Evolutionary conservation across 1,140 invertebrate species (phyloP).

Genomic region (Leucophenga varia): DNA sequence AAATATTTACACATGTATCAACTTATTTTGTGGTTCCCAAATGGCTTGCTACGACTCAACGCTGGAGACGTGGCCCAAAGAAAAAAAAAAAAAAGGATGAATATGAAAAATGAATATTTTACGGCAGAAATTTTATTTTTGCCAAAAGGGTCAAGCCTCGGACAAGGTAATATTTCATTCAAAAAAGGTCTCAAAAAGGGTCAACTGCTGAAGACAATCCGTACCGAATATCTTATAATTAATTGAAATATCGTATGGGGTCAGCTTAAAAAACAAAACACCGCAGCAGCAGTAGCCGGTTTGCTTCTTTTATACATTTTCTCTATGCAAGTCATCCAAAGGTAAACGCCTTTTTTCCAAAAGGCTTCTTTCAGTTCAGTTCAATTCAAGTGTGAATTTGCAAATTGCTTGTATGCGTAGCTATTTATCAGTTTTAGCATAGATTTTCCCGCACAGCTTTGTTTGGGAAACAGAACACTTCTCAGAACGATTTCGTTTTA

Average conservation of each 20-base stretch:
- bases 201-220: slow-evolving; percentile 7
- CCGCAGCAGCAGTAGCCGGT: no score
- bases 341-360: slow-evolving; percentile 21
- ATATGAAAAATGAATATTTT: slow-evolving; percentile 46
- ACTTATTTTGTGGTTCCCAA: no score
- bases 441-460: slow-evolving; percentile 1
- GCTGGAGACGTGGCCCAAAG: no score
- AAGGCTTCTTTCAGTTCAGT: slow-evolving; percentile 6
- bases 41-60: no score
- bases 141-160: not conserved
- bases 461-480: no score
- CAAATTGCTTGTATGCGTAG: slow-evolving; percentile 40
- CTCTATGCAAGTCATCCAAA: no score
- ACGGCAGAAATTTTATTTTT: slow-evolving; percentile 41
- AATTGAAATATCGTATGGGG: slow-evolving; percentile 47
- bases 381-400: slow-evolving; percentile 17
- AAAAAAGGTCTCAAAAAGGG: not conserved
- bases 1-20: no score
- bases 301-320: no score
- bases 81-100: no score
- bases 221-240: slow-evolving; percentile 39
- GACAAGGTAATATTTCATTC: not conserved
- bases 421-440: slow-evolving; percentile 46
- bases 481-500: no score
- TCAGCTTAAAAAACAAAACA: slow-evolving; percentile 20